Evolutionary conservation across 2,888 invertebrate species (phyloP).

Genomic region (Crepidodera aurea): DNA sequence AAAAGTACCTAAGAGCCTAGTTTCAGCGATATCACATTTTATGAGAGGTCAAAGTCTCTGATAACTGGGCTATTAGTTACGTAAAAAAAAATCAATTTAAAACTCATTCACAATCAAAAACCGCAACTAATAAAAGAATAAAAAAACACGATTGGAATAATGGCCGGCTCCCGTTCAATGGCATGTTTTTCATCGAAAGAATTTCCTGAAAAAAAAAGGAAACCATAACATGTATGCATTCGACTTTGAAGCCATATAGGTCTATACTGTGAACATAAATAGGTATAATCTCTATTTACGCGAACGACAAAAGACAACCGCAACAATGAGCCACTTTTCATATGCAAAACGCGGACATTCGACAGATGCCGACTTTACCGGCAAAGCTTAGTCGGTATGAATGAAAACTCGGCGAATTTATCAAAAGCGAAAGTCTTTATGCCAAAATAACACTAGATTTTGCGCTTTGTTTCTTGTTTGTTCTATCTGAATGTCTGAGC

Average conservation of each 20-base stretch:
- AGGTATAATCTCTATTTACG: conserved; percentile 23
- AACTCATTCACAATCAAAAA: background rate
- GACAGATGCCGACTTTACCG: conserved; percentile 32
- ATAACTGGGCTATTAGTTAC: no score
- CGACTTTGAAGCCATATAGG: background rate
- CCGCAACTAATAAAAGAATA: background rate
- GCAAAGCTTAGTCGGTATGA: background rate
- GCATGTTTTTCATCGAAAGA: conserved; percentile 1
- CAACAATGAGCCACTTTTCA: conserved; percentile 35
- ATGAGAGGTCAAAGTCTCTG: no score
- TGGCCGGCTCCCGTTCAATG: background rate
- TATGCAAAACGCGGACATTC: conserved; percentile 34
- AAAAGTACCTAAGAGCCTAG: no score
- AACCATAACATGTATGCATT: conserved; percentile 12
- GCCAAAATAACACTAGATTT: background rate
- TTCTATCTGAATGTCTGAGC: no score
- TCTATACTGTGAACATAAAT: conserved; percentile 10
- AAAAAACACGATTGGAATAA: background rate
- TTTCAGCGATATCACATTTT: no score
- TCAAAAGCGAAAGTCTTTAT: conserved; percentile 6
- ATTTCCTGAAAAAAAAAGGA: conserved; percentile 17
- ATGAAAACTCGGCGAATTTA: conserved; percentile 15
- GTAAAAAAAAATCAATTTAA: background rate
- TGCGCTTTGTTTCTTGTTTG: background rate
- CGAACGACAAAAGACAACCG: conserved; percentile 32